A percentile compares a stretch with the other conserved stretches of the same genome.
Evolutionary conservation across 2,113 vertebrate species (phyloP).

Genomic region (Ctenodactylus gundi): DNA sequence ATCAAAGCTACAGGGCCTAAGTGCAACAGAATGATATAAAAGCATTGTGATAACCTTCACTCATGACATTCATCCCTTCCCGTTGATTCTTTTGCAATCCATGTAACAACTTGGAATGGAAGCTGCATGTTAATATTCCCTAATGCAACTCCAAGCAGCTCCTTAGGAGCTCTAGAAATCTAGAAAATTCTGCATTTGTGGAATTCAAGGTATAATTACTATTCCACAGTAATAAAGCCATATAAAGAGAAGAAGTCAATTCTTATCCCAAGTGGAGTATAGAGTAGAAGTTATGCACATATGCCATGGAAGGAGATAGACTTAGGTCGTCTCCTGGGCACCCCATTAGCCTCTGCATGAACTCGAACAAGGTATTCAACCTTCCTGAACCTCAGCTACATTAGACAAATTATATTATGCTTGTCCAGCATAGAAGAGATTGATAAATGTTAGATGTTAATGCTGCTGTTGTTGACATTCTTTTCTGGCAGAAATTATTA

Average conservation of each 20-base stretch:
- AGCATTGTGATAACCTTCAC: constrained; percentile 21
- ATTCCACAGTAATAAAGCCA: constrained; percentile 29
- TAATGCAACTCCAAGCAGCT: constrained; percentile 43
- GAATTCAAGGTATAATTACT: neutral
- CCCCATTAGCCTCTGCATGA: neutral
- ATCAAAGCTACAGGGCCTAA: constrained; percentile 43
- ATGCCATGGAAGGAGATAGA: neutral
- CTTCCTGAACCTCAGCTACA: neutral
- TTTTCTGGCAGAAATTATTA: neutral
- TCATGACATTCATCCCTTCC: constrained; percentile 47
- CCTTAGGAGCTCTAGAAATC: constrained; percentile 39
- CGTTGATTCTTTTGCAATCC: constrained; percentile 48
- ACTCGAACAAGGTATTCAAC: neutral
- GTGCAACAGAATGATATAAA: constrained; percentile 30
- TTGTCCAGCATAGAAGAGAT: neutral
- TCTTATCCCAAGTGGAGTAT: neutral
- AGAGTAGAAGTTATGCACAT: neutral
- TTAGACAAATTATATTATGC: neutral
- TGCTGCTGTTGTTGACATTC: neutral
- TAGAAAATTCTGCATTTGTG: constrained; percentile 14
- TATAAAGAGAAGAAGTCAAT: neutral
- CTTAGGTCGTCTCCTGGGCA: neutral
- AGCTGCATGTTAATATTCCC: constrained; percentile 54
- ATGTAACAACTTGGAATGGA: constrained; percentile 44
- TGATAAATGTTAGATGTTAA: neutral